Evolutionary conservation across 2,888 invertebrate species (phyloP).

Genomic region (Laothoe populi): DNA sequence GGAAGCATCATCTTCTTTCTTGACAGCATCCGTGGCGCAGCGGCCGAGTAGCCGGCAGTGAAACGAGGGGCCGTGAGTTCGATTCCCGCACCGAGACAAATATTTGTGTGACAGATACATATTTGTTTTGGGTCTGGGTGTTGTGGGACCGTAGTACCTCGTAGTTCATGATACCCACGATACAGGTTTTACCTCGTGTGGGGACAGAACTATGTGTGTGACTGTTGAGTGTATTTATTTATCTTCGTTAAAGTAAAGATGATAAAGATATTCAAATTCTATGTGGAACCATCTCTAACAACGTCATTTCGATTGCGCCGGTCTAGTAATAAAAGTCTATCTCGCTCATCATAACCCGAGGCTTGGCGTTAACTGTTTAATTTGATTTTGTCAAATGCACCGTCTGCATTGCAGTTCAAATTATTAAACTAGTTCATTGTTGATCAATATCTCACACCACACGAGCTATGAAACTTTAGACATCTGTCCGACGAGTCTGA

Average conservation of each 20-base stretch:
- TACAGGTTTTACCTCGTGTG: no score
- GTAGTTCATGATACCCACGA: no score
- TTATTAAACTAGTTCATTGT: slow-evolving; percentile 24
- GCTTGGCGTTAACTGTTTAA: slow-evolving; percentile 50
- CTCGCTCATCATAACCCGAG: slow-evolving; percentile 50
- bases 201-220: no score
- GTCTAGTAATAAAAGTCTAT: slow-evolving; percentile 50
- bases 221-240: no score
- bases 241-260: neutral
- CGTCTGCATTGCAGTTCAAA: slow-evolving; percentile 33
- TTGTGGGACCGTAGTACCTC: no score
- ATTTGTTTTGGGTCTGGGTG: no score
- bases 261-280: neutral
- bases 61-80: no score
- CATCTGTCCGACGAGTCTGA: neutral
- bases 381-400: slow-evolving; percentile 63
- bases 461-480: slow-evolving; percentile 3
- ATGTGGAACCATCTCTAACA: neutral
- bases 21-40: no score
- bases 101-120: no score
- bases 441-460: slow-evolving; percentile 2
- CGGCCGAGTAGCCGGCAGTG: no score
- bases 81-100: no score
- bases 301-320: neutral
- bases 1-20: no score